Conservation (phyloP, 2,113 vertebrate genomes). For the Forbesichthys papilliferus region DNA sequence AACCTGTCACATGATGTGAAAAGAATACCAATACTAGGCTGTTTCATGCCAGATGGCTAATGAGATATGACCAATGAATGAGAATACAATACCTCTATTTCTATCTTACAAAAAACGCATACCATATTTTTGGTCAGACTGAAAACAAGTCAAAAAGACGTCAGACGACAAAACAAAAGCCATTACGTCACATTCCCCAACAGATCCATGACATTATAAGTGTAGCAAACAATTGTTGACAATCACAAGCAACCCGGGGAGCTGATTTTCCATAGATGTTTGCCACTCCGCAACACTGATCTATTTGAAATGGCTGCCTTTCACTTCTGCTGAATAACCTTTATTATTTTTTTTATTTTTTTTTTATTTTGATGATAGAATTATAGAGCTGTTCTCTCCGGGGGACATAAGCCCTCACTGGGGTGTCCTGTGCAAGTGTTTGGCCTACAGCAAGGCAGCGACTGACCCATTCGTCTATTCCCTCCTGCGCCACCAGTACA, state of each 20-base stretch:
- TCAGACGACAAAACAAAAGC: background rate
- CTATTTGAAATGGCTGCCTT: conserved; percentile 18
- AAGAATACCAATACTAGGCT: conserved; percentile 10
- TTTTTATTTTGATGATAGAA: conserved; percentile 75
- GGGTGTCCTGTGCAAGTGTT: conserved; percentile 91
- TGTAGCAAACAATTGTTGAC: conserved; percentile 37
- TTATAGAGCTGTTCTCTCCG: conserved; percentile 85
- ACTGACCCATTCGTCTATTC: conserved; percentile 98
- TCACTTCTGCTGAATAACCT: conserved; percentile 25
- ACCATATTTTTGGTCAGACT: conserved; percentile 5
- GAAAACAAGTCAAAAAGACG: too few species aligned
- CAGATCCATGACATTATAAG: conserved; percentile 51
- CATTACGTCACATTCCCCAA: conserved; percentile 27
- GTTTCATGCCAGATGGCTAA: background rate
- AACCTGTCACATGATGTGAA: conserved; percentile 48
- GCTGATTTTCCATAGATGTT: conserved; percentile 14
- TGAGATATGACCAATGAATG: conserved; percentile 24
- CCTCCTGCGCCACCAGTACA: conserved; percentile 91
- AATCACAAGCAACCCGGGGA: conserved; percentile 21
- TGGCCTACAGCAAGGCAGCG: conserved; percentile 94
- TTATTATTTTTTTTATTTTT: conserved; percentile 18
- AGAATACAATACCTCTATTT: background rate
- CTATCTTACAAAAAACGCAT: too few species aligned
- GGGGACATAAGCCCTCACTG: conserved; percentile 86
- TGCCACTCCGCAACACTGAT: conserved; percentile 48